These are phyloP conservation scores for Eulithis prunata DNA, from an alignment of 2,888 invertebrate species.

Conservation along the genomic window DNA sequence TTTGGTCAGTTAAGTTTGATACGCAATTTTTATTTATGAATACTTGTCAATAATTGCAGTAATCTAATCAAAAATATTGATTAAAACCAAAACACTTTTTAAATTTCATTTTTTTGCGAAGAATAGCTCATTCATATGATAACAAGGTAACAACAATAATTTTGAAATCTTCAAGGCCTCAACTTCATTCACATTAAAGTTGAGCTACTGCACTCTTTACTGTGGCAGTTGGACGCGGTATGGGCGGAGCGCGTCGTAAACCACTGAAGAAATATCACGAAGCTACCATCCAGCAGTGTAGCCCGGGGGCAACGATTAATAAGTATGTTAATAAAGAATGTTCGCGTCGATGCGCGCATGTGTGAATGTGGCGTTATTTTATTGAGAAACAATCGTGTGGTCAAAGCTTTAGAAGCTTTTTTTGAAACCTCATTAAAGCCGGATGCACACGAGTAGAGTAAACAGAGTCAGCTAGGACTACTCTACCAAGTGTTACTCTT, in stretches of 20 bases:
- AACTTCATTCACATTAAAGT: neutral
- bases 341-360: slow-evolving; percentile 42
- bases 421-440: no score
- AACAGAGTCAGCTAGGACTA: no score
- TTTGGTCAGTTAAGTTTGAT: no score
- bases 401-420: neutral
- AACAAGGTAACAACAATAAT: neutral
- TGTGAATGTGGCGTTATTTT: slow-evolving; percentile 54
- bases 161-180: neutral
- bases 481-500: no score
- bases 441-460: no score
- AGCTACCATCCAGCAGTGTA: slow-evolving; percentile 77
- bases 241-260: slow-evolving; percentile 76
- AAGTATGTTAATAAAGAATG: slow-evolving; percentile 73
- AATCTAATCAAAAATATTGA: no score
- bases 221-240: slow-evolving; percentile 48
- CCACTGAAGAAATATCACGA: slow-evolving; percentile 75
- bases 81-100: no score
- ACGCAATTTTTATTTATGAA: no score
- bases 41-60: no score
- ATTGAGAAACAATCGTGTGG: slow-evolving; percentile 5
- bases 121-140: no score
- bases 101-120: neutral
- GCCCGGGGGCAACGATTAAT: slow-evolving; percentile 79
- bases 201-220: slow-evolving; percentile 12